phyloP scores from a whole-genome alignment of 2,797 vertebrate species.

The Meriones psammophilus region DNA sequence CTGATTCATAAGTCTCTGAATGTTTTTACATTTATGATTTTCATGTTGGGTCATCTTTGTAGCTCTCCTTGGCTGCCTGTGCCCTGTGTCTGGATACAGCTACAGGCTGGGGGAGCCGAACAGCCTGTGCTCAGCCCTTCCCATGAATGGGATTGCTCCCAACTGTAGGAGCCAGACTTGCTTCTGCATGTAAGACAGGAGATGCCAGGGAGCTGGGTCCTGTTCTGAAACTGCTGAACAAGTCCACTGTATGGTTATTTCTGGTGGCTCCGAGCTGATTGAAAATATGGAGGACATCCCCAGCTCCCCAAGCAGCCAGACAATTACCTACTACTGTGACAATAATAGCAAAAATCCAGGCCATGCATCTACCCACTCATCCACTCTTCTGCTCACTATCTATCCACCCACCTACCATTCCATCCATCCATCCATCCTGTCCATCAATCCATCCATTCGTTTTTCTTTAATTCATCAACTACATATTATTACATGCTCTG shows the following conservation, averaged over 20 bases:
- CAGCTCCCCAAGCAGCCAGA: not conserved
- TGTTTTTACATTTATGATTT: not conserved
- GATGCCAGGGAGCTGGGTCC: not conserved
- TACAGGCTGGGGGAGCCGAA: not conserved
- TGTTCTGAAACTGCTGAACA: not conserved
- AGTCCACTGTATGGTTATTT: not conserved
- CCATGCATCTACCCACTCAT: not conserved
- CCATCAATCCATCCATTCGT: not conserved
- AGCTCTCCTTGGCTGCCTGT: not conserved
- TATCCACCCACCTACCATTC: not conserved
- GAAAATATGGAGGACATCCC: not conserved
- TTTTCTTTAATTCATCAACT: not conserved
- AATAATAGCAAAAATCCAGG: not conserved
- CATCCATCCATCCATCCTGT: not conserved
- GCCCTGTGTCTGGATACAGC: not conserved
- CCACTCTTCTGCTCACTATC: not conserved
- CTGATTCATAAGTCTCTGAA: not conserved
- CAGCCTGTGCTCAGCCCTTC: not conserved
- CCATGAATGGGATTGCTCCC: not conserved
- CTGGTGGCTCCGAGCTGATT: not conserved
- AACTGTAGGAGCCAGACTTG: fast-evolving
- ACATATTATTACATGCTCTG: not conserved
- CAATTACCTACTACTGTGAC: not conserved
- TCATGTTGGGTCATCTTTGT: not conserved
- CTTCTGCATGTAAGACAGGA: not conserved